Percentiles rank a stretch among this genome's conserved stretches.
These are phyloP conservation scores for Ormia ochracea DNA, from an alignment of 2,888 invertebrate species.

Conservation along the genomic window DNA sequence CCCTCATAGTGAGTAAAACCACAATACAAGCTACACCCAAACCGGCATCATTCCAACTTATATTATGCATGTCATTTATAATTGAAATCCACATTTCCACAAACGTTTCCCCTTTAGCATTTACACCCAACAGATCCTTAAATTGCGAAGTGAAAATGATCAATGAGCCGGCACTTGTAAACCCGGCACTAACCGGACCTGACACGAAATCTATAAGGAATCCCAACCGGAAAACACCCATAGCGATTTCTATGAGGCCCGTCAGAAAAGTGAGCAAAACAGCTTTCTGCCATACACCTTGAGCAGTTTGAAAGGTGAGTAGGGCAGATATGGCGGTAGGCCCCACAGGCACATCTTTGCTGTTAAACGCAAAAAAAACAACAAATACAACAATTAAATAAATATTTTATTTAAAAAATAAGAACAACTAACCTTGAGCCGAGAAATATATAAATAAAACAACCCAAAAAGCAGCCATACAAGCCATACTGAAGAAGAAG, in stretches of 20 bases:
- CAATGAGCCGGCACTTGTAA: conserved; percentile 92
- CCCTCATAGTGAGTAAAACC: conserved; percentile 85
- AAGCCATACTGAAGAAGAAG: conserved; percentile 86
- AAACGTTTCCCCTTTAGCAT: conserved; percentile 86
- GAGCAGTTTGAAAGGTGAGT: conserved; percentile 87
- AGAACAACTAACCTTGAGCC: conserved; percentile 55
- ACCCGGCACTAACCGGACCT: conserved; percentile 91
- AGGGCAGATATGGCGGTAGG: conserved; percentile 95
- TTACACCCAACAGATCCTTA: conserved; percentile 87
- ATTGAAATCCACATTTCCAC: conserved; percentile 88
- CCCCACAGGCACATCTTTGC: conserved; percentile 94
- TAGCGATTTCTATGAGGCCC: conserved; percentile 86
- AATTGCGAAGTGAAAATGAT: conserved; percentile 92
- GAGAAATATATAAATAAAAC: conserved; percentile 79
- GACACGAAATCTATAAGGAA: conserved; percentile 94
- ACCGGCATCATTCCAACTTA: conserved; percentile 84
- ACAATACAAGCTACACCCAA: conserved; percentile 87
- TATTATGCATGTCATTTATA: conserved; percentile 81
- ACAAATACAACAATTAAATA: background rate
- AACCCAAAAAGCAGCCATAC: conserved; percentile 94
- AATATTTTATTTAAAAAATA: background rate
- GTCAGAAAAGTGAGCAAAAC: conserved; percentile 86
- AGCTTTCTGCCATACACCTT: conserved; percentile 81
- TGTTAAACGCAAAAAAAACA: conserved; percentile 83
- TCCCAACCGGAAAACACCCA: conserved; percentile 90